Conservation (phyloP, 1,140 invertebrate genomes). For the Bombus superbus region DNA sequence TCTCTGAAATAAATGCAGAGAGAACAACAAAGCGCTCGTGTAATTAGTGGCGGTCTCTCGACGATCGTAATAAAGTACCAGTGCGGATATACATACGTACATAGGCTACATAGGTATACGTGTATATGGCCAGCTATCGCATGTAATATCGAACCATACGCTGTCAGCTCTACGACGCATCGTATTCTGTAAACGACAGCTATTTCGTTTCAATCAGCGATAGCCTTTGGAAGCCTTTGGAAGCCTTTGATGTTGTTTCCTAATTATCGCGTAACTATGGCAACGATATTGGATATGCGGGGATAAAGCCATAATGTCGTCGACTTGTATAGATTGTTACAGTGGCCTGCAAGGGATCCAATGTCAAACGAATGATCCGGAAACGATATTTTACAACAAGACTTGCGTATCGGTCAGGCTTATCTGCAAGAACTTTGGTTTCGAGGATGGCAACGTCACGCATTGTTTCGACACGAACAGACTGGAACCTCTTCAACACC, state of each 20-base stretch:
- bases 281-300: conserved; percentile 24
- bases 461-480: conserved; percentile 76
- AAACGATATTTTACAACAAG: conserved; percentile 80
- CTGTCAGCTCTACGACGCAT: not conserved
- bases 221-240: conserved; percentile 1
- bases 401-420: conserved; percentile 81
- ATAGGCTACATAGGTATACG: not conserved
- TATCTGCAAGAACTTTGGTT: conserved; percentile 80
- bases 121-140: not conserved
- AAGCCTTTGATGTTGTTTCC: conserved; percentile 2
- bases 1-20: conserved; percentile 28
- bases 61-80: conserved; percentile 32
- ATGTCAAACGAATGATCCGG: conserved; percentile 77
- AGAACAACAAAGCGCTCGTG: not conserved
- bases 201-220: conserved; percentile 40
- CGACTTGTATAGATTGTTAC: conserved; percentile 82
- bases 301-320: too few relatives aligned
- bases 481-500: conserved; percentile 73
- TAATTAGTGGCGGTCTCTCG: conserved; percentile 42
- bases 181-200: conserved; percentile 27
- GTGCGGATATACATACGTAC: not conserved
- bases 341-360: conserved; percentile 81
- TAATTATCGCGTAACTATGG: conserved; percentile 30
- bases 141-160: conserved; percentile 8
- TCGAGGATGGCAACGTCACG: conserved; percentile 75